A percentile compares a stretch with the other conserved stretches of the same genome.
phyloP scores from a whole-genome alignment of 2,797 vertebrate genomes.

The Megalops cyprinoides region DNA sequence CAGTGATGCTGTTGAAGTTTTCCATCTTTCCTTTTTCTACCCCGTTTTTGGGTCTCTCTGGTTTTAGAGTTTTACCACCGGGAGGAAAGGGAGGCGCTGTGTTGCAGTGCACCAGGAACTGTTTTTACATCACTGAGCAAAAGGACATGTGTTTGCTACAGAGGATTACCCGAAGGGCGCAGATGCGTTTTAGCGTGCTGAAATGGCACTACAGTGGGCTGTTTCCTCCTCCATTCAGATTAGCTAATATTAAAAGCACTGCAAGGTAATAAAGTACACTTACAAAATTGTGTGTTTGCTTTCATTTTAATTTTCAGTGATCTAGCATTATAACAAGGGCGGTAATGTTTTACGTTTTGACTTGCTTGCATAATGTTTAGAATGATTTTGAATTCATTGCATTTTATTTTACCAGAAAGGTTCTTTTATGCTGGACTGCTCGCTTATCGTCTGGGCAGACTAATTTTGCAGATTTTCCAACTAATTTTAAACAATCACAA shows the following conservation, averaged over 20 bases:
- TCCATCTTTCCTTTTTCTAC: constrained; percentile 18
- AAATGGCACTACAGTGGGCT: constrained; percentile 85
- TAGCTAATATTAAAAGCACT: constrained; percentile 64
- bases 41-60: neutral
- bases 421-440: no score
- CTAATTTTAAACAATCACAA: no score
- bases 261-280: constrained; percentile 54
- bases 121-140: constrained; percentile 52
- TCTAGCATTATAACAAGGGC: neutral
- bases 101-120: constrained; percentile 59
- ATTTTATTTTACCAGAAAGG: no score
- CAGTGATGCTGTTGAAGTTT: constrained; percentile 33
- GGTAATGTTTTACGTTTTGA: neutral
- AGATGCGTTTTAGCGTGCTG: constrained; percentile 76
- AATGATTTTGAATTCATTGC: no score
- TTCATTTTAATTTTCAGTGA: neutral
- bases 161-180: constrained; percentile 54
- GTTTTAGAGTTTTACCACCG: constrained; percentile 39
- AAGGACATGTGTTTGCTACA: constrained; percentile 46
- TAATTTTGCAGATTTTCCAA: no score
- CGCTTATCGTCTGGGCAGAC: no score
- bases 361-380: no score
- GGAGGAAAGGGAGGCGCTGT: constrained; percentile 34
- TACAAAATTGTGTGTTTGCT: constrained; percentile 19
- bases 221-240: constrained; percentile 92